Evolutionary conservation across 2,113 vertebrate genomes (phyloP), one percentile per base, ranked within the genome.

Genomic region (Dasyprocta punctata): DNA sequence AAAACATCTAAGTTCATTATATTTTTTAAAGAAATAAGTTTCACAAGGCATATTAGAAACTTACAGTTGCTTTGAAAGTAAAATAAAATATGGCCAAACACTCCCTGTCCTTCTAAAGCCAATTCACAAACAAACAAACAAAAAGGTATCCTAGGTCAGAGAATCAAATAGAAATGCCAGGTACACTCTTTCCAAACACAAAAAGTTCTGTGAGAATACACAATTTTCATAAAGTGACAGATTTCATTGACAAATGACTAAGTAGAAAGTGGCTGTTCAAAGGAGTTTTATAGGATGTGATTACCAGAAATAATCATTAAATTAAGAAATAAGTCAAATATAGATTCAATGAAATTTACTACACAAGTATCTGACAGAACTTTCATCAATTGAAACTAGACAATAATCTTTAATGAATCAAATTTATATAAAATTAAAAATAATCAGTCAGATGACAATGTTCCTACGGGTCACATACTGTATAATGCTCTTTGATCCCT

Each of bases 221-320:
- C 41, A 41, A 84, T 84, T 83, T 90, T 94, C 26, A 69, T 85
- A 92, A 89, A 87, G 81, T 54, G 30, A 88, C 69, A 71, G 3
- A 44, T 90, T 94, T 91, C 90, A 94, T 54, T 85, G 44, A 94
- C 90, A 41, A 63, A 75, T 94, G 52, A 90, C 36, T 95, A 95
- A 92, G 33, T 77, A 87, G 20, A 56, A 89, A 93, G 36, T 49
- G 28, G 17, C 2, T 71, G 4, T 38, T 93, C 93, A 96, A 84
- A 84, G 52, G 12, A 93, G 77, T 71, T 96, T 96, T 56, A 94
- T 65, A 95, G 58, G 20, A 47, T 88, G 1, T 28, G 94, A 44
- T 88, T 73, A 92, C 93, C 89, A 90, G 41, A 92, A 94, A 87
- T 82, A 94, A 92, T 80, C n/a, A 81, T 41, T 89, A 90, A 89